Evolutionary conservation across 2,113 vertebrate genomes (phyloP).

Genomic region (human (Homo sapiens)): DNA sequence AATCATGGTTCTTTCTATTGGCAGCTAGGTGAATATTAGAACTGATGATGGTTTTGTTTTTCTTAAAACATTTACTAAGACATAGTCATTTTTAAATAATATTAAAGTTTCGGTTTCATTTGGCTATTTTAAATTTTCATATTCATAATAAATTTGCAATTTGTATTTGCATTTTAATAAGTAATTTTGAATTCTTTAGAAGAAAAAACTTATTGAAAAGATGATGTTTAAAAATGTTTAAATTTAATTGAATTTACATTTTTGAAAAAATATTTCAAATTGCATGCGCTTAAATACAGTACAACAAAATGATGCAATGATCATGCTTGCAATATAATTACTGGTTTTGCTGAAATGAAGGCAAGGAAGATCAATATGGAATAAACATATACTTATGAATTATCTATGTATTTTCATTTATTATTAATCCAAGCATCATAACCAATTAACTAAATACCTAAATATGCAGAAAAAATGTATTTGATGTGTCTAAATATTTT

Average conservation of each 20-base stretch:
- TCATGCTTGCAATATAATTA: neutral
- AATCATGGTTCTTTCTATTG: neutral
- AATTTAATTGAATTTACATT: neutral
- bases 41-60: neutral
- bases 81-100: neutral
- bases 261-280: conserved; percentile 18
- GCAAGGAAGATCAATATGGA: neutral
- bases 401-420: neutral
- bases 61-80: neutral
- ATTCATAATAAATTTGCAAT: neutral
- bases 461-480: neutral
- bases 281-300: neutral
- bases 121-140: neutral
- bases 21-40: neutral
- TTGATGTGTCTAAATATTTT: neutral
- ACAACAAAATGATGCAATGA: neutral
- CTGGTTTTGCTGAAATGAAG: neutral
- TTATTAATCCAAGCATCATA: neutral
- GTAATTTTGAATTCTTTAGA: neutral
- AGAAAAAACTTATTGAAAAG: neutral
- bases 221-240: neutral
- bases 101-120: neutral
- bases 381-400: neutral
- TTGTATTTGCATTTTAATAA: neutral
- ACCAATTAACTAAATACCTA: neutral